These are phyloP conservation scores for Elaphurus davidianus DNA, from an alignment of 2,113 vertebrate species.

Conservation along the genomic window DNA sequence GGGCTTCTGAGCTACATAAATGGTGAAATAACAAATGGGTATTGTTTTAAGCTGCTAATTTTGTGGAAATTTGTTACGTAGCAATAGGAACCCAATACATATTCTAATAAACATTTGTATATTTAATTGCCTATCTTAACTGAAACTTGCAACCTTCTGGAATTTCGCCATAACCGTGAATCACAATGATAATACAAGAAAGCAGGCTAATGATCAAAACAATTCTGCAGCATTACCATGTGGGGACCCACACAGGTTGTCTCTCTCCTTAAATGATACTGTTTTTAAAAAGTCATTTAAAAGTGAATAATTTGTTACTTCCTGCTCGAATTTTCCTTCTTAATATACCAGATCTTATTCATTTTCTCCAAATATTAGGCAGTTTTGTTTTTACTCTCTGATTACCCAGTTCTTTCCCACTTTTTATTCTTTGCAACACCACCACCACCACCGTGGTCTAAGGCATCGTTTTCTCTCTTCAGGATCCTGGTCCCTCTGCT, in stretches of 20 bases:
- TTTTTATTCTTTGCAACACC: not conserved
- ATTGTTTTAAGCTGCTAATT: constrained; percentile 47
- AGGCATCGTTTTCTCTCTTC: not conserved
- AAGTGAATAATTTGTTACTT: not conserved
- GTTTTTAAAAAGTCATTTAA: not conserved
- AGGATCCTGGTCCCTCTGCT: not conserved
- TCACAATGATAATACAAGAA: constrained; percentile 9
- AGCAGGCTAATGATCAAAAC: constrained; percentile 16
- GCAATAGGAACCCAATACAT: not conserved
- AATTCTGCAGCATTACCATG: not conserved
- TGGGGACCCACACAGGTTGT: not conserved
- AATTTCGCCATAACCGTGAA: constrained; percentile 12
- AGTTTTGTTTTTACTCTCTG: not conserved
- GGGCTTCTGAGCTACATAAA: not conserved
- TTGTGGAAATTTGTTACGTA: not conserved
- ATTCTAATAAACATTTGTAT: constrained; percentile 41
- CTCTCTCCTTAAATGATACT: not conserved
- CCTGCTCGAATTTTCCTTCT: not conserved
- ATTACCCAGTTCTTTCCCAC: not conserved
- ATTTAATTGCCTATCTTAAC: constrained; percentile 26
- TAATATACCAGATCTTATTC: not conserved
- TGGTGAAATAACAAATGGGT: not conserved
- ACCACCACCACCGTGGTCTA: too few relatives aligned
- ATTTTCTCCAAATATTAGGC: not conserved
- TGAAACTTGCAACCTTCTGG: constrained; percentile 26